phyloP scores from a whole-genome alignment of 2,113 vertebrate genomes.

The Acanthochromis polyacanthus region DNA sequence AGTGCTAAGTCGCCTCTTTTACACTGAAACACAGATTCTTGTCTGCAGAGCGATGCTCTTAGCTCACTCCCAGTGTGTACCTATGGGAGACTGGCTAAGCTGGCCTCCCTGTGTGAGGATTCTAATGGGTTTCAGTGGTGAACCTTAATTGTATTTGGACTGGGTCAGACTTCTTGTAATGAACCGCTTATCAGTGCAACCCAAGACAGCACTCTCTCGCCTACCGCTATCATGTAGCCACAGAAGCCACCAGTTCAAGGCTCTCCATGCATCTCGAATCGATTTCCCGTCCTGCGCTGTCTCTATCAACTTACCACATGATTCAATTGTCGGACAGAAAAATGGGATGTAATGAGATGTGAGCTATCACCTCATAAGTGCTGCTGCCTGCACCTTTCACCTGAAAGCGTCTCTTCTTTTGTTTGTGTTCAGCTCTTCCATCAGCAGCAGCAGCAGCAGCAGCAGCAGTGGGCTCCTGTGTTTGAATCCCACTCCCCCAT shows the following conservation, averaged over 20 bases:
- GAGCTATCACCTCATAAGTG: constrained; percentile 68
- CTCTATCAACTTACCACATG: constrained; percentile 72
- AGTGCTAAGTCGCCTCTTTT: neutral
- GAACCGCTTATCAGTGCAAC: constrained; percentile 76
- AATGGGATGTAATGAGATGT: constrained; percentile 68
- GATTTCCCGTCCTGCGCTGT: constrained; percentile 58
- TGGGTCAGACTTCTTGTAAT: constrained; percentile 68
- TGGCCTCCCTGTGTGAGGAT: constrained; percentile 30
- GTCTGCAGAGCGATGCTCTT: constrained; percentile 3
- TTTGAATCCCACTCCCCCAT: neutral
- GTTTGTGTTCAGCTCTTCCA: constrained; percentile 6
- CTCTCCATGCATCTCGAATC: constrained; percentile 54
- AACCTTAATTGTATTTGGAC: constrained; percentile 70
- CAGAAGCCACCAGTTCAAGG: constrained; percentile 60
- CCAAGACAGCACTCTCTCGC: constrained; percentile 54
- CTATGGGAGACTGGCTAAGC: constrained; percentile 24
- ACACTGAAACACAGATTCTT: neutral
- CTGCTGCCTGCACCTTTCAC: constrained; percentile 57
- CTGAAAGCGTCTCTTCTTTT: constrained; percentile 32
- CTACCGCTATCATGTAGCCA: constrained; percentile 70
- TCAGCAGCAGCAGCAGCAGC: neutral
- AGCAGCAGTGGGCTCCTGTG: neutral
- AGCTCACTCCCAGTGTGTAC: constrained; percentile 12
- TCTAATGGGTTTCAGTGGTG: constrained; percentile 71
- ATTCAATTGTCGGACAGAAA: constrained; percentile 63